phyloP scores from a whole-genome alignment of 2,113 vertebrate species.

The Apistogramma diplotaenia region DNA sequence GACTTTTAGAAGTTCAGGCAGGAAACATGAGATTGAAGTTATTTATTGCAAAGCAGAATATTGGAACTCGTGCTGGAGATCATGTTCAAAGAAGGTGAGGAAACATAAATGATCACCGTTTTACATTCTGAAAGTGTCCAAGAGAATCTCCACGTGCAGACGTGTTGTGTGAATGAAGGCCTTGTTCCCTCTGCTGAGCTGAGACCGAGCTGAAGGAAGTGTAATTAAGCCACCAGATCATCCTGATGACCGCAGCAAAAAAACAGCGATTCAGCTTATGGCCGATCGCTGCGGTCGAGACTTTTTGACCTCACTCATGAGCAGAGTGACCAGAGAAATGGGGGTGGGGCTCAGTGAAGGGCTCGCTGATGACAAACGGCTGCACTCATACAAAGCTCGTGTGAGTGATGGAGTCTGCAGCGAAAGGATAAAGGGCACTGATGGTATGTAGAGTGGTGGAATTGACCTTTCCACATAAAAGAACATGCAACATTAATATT shows the following conservation, averaged over 20 bases:
- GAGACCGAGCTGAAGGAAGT: conserved; percentile 45
- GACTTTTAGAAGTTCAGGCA: too few species aligned
- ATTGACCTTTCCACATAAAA: too few species aligned
- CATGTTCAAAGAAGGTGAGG: neutral
- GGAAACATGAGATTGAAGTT: too few species aligned
- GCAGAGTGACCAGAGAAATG: conserved; percentile 53
- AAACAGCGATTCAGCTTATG: conserved; percentile 66
- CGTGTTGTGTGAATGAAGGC: conserved; percentile 27
- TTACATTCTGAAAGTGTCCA: neutral
- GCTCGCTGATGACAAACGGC: conserved; percentile 38
- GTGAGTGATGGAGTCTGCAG: conserved; percentile 10
- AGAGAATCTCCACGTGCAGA: neutral
- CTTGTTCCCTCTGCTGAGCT: conserved; percentile 59
- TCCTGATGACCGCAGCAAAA: conserved; percentile 67
- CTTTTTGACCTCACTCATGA: conserved; percentile 69
- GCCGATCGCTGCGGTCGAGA: conserved; percentile 71
- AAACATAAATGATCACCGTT: neutral
- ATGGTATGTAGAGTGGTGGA: neutral
- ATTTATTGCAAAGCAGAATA: too few species aligned
- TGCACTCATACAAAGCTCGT: conserved; percentile 32
- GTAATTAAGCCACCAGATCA: conserved; percentile 66
- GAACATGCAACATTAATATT: too few species aligned
- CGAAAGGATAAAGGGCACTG: neutral
- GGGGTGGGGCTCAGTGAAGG: conserved; percentile 50
- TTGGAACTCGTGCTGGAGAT: too few species aligned